These are phyloP conservation scores for Zeugodacus cucurbitae DNA, from an alignment of 1,140 invertebrate genomes.

Conservation along the genomic window DNA sequence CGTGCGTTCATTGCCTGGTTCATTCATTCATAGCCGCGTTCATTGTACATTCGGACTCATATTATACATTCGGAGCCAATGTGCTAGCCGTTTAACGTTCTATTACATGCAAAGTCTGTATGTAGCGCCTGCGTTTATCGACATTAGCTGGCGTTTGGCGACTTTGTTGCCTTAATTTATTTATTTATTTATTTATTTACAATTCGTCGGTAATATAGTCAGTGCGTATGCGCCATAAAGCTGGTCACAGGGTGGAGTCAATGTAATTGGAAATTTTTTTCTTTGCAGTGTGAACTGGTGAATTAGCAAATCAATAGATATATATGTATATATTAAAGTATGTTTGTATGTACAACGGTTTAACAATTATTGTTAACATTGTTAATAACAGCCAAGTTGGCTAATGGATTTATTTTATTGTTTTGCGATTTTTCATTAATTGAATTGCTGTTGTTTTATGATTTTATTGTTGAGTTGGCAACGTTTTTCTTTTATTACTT, in stretches of 20 bases:
- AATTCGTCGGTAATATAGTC: too few species aligned
- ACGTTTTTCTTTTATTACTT: not conserved
- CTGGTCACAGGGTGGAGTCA: not conserved
- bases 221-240: not conserved
- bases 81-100: not conserved
- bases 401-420: not conserved
- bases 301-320: not conserved
- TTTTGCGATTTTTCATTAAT: not conserved
- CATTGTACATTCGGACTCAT: not conserved
- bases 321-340: not conserved
- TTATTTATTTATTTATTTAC: too few species aligned
- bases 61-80: not conserved
- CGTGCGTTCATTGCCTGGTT: not conserved
- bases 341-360: not conserved
- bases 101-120: not conserved
- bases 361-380: conserved; percentile 12
- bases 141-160: not conserved
- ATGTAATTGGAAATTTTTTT: not conserved
- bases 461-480: not conserved
- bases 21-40: not conserved
- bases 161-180: not conserved
- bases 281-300: not conserved
- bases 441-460: not conserved
- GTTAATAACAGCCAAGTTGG: not conserved
- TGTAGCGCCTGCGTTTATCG: not conserved